These are phyloP conservation scores for Tenodera sinensis DNA, from an alignment of 2,888 invertebrate species.

Conservation along the genomic window DNA sequence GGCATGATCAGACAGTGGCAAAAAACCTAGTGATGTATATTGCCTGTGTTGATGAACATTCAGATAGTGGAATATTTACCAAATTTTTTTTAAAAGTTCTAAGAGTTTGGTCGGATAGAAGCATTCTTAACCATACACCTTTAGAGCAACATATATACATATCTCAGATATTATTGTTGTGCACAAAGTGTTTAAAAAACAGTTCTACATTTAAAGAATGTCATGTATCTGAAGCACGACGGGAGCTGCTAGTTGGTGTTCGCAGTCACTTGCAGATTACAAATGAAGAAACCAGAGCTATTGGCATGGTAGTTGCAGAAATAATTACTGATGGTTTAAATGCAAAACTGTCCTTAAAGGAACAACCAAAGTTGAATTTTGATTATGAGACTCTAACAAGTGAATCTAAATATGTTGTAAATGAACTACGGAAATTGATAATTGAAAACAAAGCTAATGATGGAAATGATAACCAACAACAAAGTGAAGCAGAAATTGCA, in stretches of 20 bases:
- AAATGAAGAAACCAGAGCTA: slow-evolving; percentile 55
- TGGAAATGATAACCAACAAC: neutral
- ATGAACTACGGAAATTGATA: slow-evolving; percentile 47
- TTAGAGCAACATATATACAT: slow-evolving; percentile 68
- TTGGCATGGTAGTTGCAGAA: slow-evolving; percentile 75
- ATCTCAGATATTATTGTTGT: slow-evolving; percentile 61
- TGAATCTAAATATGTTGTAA: slow-evolving; percentile 49
- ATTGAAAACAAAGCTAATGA: slow-evolving; percentile 26
- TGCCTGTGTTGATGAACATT: slow-evolving; percentile 35
- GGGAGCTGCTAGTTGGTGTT: slow-evolving; percentile 54
- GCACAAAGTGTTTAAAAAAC: neutral
- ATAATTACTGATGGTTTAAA: slow-evolving; percentile 54
- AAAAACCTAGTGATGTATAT: slow-evolving; percentile 62
- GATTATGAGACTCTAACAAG: slow-evolving; percentile 58
- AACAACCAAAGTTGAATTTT: slow-evolving; percentile 58
- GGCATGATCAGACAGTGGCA: slow-evolving; percentile 50
- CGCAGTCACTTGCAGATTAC: slow-evolving; percentile 65
- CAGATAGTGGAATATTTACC: neutral
- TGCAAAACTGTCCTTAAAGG: slow-evolving; percentile 30
- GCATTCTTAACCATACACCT: slow-evolving; percentile 58
- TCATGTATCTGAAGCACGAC: slow-evolving; percentile 26
- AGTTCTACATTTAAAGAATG: slow-evolving; percentile 26
- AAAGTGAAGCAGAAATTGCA: neutral
- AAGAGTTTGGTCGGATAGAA: slow-evolving; percentile 66
- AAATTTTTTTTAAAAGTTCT: slow-evolving; percentile 50